Evolutionary conservation across 1,140 invertebrate genomes (phyloP), one percentile per base, ranked within the genome.

Genomic region (Tetramorium alpestre): DNA sequence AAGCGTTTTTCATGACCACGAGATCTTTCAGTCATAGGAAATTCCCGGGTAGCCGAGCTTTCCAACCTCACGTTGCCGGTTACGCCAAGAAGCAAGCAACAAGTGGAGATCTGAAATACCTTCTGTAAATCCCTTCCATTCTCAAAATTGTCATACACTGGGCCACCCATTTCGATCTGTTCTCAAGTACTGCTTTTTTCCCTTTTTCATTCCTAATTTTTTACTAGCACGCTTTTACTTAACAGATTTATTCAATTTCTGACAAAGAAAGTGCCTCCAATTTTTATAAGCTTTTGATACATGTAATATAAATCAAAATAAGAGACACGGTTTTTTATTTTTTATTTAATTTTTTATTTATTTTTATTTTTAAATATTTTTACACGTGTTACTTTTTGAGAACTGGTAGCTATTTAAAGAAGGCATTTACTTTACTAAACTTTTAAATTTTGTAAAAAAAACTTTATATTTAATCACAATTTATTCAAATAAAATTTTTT

Each of bases 1-100:
- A 33, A 44, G 18, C 11, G 41, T 72, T 54, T 51, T 10, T 47
- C 60, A 51, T 47, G 49, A 62, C 67, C 75, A 28, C 69, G 60
- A 51, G 86, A 88, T 51, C 73, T 86, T 87, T 86, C 33, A 60
- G 85, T 64, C 87, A 72, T 67, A 85, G 70, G 73, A 86, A 87
- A 90, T 86, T 90, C 72, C 78, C 65, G 77, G 47, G 69, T 89
- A 90, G 81, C 65, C 88, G 78, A 82, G 89, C 78, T 89, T 87
- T 89, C 38, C 73, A 76, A 64, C 60, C 82, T 87, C 84, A 58
- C 60, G 44, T 78, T 81, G 64, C 75, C 65, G 73, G 73, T 70
- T 69, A 80, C 69, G 69, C 78, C 84, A 90, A 89, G 90, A 72
- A 85, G 80, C 86, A 81, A 92, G 92, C 92, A 93, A 93, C 92